Base-by-base conservation (phyloP, 2,888 invertebrate species). In the Lymantria monacha region DNA sequence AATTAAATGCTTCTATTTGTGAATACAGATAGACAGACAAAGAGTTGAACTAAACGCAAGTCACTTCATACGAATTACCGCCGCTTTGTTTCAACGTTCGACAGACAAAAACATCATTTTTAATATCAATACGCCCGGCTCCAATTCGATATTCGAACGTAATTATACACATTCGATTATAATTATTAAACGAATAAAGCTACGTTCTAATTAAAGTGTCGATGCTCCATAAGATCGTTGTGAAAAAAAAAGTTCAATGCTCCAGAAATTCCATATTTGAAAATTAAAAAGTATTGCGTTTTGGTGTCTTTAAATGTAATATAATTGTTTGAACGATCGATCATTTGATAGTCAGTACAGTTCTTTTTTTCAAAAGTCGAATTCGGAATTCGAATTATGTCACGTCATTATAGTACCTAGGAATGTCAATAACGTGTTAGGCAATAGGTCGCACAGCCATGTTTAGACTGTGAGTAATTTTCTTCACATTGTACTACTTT, bases 31-130 rank as follows among this genome's bases (percentile, higher is more conserved):
- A 70, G 68, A 76, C 80, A 69, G 74, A 87, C 87, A 87, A 87
- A 81, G 82, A 76, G 53, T 65, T 66, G 53, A 42, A 58, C 72
- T 79, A 83, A 85, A 76, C 74, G 89, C 89, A 88, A 90, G 90
- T 91, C 90, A 91, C 79, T 85, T 83, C 88, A 89, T 84, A 90
- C 89, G 88, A 87, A 90, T 89, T 87, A 89, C 74, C 66, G 73
- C 61, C 63, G 76, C 84, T 84, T 89, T 89, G 88, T 90, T 89
- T 89, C 85, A 87, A 81, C 65, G 69, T 74, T 79, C 71, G 74
- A 70, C 68, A 65, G 69, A 86, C 83, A 86, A 86, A 87, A 87
- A 84, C 81, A 83, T 69, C 60, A 74, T 81, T 83, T 85, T 82
- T 75, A 82, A 83, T 85, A 83, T 79, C 78, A 77, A 82, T 82